Base-by-base conservation (phyloP, 2,797 vertebrate species). In the Heterohyrax brucei region DNA sequence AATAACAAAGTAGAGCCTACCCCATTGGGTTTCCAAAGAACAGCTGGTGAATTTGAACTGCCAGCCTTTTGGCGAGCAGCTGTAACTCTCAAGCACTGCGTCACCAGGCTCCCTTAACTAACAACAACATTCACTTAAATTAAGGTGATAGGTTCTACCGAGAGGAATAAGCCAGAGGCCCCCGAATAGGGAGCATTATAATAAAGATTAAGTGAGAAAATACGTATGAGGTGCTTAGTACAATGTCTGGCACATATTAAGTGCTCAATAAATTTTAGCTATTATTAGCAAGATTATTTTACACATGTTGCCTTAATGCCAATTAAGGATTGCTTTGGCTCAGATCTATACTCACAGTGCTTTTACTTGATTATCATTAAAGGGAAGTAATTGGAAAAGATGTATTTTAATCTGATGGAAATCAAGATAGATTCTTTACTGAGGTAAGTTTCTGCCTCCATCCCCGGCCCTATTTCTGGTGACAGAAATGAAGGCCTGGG, bases 321-420 rank as follows among this genome's bases (percentile, higher is more conserved):
- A 73, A 48, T 91, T 92, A 87, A 92, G 75, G 62, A 80, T 61
- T 84, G 70, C 95, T 87, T 87, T 86, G 94, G 78, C 89, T 89
- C 75, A 70, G 87, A 87, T 89, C 93, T 91, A 3, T 46, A 66
- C 53, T 66, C 0, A 3, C 68, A 75, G 66, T 59, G 46, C 56
- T 96, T 96, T 94, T 93, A 81, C 84, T 91, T 94, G 81, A 94
- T 89, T 95, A 73, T 82, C 96, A 94, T 91, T 93, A 97, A 93
- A 94, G 87, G 61, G 70, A 89, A 92, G 79, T 87, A 64, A 96
- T 93, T 84, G 90, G 88, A 56, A 95, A 94, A 95, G 87, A 94
- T 87, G 33, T n/a, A 5, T 95, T 94, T 89, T 93, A 88, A 92
- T 91, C 73, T 75, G 44, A 62, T 75, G 19, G 77, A 96, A 96